phyloP scores from a whole-genome alignment of 35 echinoderm and acorn worm species.

The Apostichopus parvimensis region DNA sequence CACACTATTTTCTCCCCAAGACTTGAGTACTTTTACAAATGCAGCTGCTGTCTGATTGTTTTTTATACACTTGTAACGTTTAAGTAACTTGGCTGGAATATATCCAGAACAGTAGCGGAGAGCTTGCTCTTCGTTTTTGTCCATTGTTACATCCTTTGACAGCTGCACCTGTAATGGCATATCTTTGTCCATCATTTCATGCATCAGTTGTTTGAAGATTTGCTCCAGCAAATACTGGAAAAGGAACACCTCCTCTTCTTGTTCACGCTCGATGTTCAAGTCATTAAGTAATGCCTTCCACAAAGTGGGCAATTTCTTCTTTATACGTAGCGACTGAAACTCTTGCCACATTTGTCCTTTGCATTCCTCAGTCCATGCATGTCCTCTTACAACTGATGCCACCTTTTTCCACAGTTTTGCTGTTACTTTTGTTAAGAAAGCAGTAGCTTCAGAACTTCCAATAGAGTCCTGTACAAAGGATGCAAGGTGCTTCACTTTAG shows the following conservation, averaged over 20 bases:
- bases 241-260: neutral
- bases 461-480: neutral
- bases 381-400: too few species aligned
- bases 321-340: too few species aligned
- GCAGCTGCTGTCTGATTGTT: constrained; percentile 1
- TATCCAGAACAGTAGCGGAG: too few species aligned
- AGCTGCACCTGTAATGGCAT: too few species aligned
- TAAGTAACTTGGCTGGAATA: neutral
- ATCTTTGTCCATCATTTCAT: too few species aligned
- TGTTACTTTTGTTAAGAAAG: neutral
- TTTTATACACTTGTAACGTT: neutral
- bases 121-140: too few species aligned
- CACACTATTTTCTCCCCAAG: neutral
- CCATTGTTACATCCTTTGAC: too few species aligned
- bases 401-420: too few species aligned
- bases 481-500: neutral
- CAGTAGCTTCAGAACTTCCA: neutral
- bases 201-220: too few species aligned
- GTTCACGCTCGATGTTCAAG: neutral
- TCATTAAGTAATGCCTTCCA: neutral
- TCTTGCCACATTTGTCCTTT: too few species aligned
- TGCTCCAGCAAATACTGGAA: neutral
- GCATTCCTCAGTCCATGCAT: too few species aligned
- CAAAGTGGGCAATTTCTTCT: too few species aligned
- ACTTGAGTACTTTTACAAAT: neutral